Evolutionary conservation across 2,113 vertebrate species (phyloP).

Genomic region (Canis aureus): DNA sequence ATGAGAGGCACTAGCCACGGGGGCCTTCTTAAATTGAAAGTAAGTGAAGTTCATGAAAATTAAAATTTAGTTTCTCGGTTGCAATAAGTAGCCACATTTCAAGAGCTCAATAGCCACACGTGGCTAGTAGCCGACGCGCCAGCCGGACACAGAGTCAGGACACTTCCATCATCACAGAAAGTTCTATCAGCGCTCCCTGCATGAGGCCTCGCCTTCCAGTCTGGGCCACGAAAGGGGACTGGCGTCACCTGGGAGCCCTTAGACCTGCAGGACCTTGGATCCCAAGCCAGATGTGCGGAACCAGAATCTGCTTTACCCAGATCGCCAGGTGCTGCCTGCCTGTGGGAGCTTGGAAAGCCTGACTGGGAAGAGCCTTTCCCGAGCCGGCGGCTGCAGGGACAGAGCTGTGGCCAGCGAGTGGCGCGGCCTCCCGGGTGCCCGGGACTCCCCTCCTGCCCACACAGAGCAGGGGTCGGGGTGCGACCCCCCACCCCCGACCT

Average conservation of each 20-base stretch:
- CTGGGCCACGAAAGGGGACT: neutral
- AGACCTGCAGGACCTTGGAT: neutral
- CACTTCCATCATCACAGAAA: neutral
- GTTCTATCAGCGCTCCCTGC: too few relatives aligned
- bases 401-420: neutral
- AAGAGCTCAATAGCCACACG: neutral
- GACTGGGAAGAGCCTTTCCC: neutral
- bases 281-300: neutral
- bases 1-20: neutral
- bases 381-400: neutral
- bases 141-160: too few relatives aligned
- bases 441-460: too few relatives aligned
- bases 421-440: too few relatives aligned
- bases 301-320: neutral
- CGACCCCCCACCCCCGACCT: too few relatives aligned
- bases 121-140: neutral
- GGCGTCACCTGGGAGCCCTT: neutral
- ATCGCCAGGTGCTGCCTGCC: too few relatives aligned
- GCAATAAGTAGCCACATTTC: neutral
- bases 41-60: neutral
- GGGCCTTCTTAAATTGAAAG: neutral
- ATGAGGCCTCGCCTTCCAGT: neutral
- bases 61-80: neutral
- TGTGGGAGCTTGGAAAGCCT: neutral
- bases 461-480: too few relatives aligned